Evolutionary conservation across 2,888 invertebrate species (phyloP).

Genomic region (Dryadula phaetusa): DNA sequence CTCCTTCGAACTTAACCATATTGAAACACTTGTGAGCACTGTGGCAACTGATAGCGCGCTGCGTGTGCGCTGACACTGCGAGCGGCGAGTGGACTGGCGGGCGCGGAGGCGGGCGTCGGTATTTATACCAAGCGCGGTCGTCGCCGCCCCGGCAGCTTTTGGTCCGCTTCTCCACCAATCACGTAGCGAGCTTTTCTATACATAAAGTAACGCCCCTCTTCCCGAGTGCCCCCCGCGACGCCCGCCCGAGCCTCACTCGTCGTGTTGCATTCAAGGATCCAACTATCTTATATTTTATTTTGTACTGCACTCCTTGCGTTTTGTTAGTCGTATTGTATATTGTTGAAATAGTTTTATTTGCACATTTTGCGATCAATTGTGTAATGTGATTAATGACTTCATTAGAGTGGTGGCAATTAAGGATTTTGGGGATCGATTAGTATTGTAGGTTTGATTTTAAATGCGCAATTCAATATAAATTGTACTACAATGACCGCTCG

Average conservation of each 20-base stretch:
- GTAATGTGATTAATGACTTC: conserved; percentile 54
- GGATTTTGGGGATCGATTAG: conserved; percentile 19
- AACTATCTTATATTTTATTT: conserved; percentile 44
- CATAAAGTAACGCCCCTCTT: conserved; percentile 65
- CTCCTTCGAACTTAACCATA: conserved; percentile 86
- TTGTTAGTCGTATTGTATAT: conserved; percentile 41
- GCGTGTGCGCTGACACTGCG: conserved; percentile 69
- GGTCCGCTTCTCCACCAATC: conserved; percentile 58
- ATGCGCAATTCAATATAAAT: neutral
- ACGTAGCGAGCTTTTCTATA: conserved; percentile 67
- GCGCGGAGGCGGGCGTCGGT: conserved; percentile 71
- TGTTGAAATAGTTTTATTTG: conserved; percentile 56
- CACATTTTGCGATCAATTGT: conserved; percentile 62
- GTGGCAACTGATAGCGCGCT: conserved; percentile 47
- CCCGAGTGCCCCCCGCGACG: conserved; percentile 53
- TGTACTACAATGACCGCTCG: neutral
- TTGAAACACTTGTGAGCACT: conserved; percentile 64
- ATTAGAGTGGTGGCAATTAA: conserved; percentile 30
- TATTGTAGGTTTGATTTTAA: neutral
- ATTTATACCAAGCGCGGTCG: conserved; percentile 62
- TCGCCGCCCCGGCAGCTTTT: conserved; percentile 67
- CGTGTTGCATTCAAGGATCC: conserved; percentile 46
- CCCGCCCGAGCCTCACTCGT: conserved; percentile 42
- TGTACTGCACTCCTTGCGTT: conserved; percentile 31
- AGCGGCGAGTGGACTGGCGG: conserved; percentile 73